phyloP scores from a whole-genome alignment of 2,113 vertebrate genomes.

The Benitochromis conjunctus region DNA sequence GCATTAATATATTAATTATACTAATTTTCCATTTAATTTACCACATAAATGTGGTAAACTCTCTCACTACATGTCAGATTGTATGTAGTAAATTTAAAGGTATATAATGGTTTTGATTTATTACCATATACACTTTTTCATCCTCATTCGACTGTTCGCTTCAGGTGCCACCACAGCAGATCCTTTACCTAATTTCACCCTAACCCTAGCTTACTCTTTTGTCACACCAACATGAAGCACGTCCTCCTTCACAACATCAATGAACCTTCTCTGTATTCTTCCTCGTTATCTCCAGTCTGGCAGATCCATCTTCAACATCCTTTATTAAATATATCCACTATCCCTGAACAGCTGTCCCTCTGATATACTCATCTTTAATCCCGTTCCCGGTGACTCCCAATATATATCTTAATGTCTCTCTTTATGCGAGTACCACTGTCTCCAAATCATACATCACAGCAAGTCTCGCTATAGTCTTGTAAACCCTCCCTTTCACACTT shows the following conservation, averaged over 20 bases:
- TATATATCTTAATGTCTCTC: not conserved
- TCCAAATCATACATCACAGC: not conserved
- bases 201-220: not conserved
- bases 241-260: not conserved
- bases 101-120: not conserved
- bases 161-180: not conserved
- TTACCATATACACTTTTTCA: too few species aligned
- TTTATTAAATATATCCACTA: not conserved
- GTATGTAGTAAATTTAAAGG: fast-evolving
- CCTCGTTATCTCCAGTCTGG: not conserved
- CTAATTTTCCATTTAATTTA: not conserved
- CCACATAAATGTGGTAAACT: too few species aligned
- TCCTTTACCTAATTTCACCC: not conserved
- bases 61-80: not conserved
- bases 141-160: not conserved
- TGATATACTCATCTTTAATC: not conserved
- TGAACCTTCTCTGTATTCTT: not conserved
- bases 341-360: not conserved
- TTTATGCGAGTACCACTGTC: not conserved
- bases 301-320: not conserved
- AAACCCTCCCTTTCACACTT: not conserved
- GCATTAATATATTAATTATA: not conserved
- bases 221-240: fast-evolving
- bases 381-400: fast-evolving
- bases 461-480: not conserved